These are phyloP conservation scores for Musca vetustissima DNA, from an alignment of 1,140 invertebrate genomes.

Conservation along the genomic window DNA sequence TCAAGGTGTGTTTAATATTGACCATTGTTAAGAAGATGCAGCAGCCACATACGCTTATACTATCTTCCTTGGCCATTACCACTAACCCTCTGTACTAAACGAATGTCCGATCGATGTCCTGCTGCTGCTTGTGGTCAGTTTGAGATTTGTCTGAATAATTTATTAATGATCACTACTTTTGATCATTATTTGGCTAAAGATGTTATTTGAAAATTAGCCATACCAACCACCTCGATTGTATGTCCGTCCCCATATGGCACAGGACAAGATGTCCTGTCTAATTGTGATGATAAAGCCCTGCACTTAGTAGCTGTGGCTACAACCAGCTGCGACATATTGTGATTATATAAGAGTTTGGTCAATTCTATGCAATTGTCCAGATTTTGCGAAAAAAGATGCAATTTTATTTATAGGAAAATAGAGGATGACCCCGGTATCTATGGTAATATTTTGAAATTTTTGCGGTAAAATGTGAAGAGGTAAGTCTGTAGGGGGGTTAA, in stretches of 20 bases:
- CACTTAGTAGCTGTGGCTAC: neutral
- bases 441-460: no score
- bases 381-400: no score
- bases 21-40: no score
- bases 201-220: slow-evolving; percentile 13
- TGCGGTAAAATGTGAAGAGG: no score
- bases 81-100: neutral
- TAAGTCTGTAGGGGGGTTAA: no score
- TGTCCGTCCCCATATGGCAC: no score
- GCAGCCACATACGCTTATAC: neutral
- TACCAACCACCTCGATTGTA: neutral
- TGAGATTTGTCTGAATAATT: slow-evolving; percentile 19
- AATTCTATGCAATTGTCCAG: neutral
- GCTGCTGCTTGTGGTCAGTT: slow-evolving; percentile 16
- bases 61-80: neutral
- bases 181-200: neutral
- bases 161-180: slow-evolving; percentile 13
- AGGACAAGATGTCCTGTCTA: no score
- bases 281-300: neutral
- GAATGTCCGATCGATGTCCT: neutral
- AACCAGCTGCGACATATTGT: slow-evolving; percentile 15
- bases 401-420: no score
- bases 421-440: no score
- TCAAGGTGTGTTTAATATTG: slow-evolving; percentile 14
- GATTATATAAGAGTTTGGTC: neutral